Base-by-base conservation (phyloP, 2,113 vertebrate genomes). In the Phoxinus phoxinus region DNA sequence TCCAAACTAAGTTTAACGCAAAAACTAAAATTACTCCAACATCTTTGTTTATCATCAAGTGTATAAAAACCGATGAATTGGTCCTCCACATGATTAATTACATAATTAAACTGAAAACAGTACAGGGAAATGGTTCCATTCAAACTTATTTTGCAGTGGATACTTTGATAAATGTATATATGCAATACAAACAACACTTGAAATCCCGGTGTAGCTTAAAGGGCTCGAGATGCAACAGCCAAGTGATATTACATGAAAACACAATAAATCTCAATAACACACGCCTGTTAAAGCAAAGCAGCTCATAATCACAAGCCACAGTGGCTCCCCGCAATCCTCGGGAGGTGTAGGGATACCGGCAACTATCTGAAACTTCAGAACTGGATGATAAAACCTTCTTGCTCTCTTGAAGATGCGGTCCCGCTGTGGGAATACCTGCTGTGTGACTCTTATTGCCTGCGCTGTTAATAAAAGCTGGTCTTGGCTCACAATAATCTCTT, bases 391-490 rank as follows among this genome's bases (percentile, higher is more conserved):
- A 83, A 58, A 13, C 65, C 61, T 71, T 51, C 56, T 81, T 21
- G 12, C 78, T 81, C 78, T 75, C 78, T 51, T 3, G 30, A 46
- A 37, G n/a, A 19, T 10, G 1, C 13, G 19, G 30, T 61, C 67
- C 65, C 11, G 30, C 67, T 82, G 67, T 82, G 79, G 30, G 41
- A 75, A 82, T 81, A 73, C 71, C 85, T 82, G 44, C 71, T 76
- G 41, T 76, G 79, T 21, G 71, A 74, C 73, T 76, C 79, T 82
- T 73, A 74, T 82, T 86, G 69, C 79, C 79, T 75, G 56, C n/a
- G 4, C 71, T 35, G 69, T 67, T 86, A 83, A 82, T 82, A 51
- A 63, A 86, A 86, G 46, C 78, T 83, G 59, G 78, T 65, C 78
- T 37, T 63, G 77, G 48, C 61, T 25, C 35, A 25, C 59, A 67